Evolutionary conservation across 2,113 vertebrate genomes (phyloP).

Genomic region (Dasyprocta punctata): DNA sequence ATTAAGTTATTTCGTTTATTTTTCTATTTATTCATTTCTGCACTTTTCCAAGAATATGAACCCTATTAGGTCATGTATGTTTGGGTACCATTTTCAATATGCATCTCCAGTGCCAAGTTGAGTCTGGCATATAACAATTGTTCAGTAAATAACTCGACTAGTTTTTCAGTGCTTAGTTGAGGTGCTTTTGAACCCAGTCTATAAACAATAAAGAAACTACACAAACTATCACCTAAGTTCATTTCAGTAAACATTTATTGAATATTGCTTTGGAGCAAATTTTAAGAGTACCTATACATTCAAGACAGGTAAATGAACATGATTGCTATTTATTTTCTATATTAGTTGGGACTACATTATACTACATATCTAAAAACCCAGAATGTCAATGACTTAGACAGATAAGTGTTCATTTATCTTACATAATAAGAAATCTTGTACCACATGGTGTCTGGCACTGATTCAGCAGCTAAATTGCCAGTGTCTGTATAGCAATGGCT

Average conservation of each 20-base stretch:
- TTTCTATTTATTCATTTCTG: not conserved
- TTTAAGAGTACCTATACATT: not conserved
- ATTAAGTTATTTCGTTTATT: not conserved
- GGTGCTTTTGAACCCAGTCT: not conserved
- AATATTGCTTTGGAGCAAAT: not conserved
- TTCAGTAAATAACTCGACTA: not conserved
- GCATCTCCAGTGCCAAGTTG: not conserved
- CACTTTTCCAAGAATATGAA: not conserved
- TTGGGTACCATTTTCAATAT: not conserved
- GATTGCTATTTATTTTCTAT: not conserved
- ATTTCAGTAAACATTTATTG: not conserved
- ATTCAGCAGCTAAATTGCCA: not conserved
- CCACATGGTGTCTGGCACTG: not conserved
- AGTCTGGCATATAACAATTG: not conserved
- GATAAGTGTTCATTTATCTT: not conserved
- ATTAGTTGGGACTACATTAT: not conserved
- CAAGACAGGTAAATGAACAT: not conserved
- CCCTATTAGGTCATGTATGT: not conserved
- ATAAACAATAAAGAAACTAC: not conserved
- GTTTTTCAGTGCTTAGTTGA: not conserved
- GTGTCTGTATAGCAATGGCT: not conserved
- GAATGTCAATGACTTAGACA: not conserved
- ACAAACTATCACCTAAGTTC: not conserved
- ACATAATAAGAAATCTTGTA: not conserved
- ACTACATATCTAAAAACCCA: not conserved